Evolutionary conservation across 1,140 invertebrate genomes (phyloP), one percentile per base, ranked within the genome.

Genomic region (Drosophila lacteicornis): DNA sequence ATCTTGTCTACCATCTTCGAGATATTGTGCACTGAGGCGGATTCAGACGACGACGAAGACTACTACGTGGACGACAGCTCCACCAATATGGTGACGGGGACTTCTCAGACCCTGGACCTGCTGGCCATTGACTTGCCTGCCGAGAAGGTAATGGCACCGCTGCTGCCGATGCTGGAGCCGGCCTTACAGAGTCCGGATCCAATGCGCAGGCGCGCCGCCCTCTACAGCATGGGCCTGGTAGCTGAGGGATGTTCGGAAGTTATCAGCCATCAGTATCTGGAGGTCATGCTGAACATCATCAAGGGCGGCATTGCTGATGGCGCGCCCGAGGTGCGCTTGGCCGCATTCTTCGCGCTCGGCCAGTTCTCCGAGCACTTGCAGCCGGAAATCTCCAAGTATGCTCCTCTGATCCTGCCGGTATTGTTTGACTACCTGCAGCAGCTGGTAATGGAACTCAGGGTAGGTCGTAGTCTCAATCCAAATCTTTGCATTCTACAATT

Each of bases 321-420:
- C 2, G 93, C 94, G 53, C 93, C 94, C 0, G 90, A 94, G 13
- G 96, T 92, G 33, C 93, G 96, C 40, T 96, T 96, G 93, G 95
- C 96, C 7, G 96, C 96, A 0, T 94, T 98, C 12, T 97, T 96
- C 93, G 96, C 96, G 1, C 93, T 97, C 1, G 97, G 96, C 0
- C 96, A 97, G 91, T 97, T 97, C 91, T 95, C 96, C 0, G 96
- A 97, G 92, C 94, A 96, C 94, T 92, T 98, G 22, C 97, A 97
- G 92, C 95, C 95, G 1, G 94, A 95, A 15, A 96, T 97, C 27
- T 96, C 95, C 58, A 94, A 95, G 56, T 97, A 94, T 91, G 95
- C 96, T 0, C 92, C 94, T 2, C 94, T 97, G 71, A 86, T 97
- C 17, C 85, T 98, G 40, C 97, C 97, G 2, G 94, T 97, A 30